These are phyloP conservation scores for Eira barbara DNA, from an alignment of 2,113 vertebrate genomes.

Conservation along the genomic window DNA sequence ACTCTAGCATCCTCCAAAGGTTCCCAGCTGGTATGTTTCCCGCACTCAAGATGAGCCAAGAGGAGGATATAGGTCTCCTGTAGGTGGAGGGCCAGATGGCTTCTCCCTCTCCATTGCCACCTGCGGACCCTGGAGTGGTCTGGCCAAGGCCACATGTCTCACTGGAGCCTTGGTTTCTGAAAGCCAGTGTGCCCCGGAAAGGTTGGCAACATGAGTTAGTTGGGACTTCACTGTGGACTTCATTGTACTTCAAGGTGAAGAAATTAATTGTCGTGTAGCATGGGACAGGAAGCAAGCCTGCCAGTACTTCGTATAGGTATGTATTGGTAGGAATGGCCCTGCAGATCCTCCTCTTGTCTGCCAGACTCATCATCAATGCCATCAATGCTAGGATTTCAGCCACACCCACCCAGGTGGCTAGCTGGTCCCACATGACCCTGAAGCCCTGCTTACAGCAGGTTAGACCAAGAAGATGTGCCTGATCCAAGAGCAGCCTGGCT, in stretches of 20 bases:
- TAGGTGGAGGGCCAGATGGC: background rate
- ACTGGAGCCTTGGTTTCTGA: background rate
- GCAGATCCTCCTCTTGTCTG: background rate
- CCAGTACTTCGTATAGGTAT: background rate
- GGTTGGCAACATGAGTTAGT: background rate
- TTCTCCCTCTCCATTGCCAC: background rate
- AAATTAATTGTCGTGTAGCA: background rate
- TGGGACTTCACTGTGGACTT: background rate
- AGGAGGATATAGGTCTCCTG: background rate
- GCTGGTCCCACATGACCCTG: background rate
- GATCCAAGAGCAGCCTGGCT: background rate
- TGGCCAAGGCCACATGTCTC: background rate
- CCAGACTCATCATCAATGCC: accelerated
- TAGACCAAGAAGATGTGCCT: background rate
- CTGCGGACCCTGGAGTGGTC: background rate
- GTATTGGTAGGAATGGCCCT: background rate
- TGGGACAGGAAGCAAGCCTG: background rate
- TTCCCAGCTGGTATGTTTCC: background rate
- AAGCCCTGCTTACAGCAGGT: background rate
- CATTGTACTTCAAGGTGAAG: background rate
- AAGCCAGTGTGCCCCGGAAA: background rate
- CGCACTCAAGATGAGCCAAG: background rate
- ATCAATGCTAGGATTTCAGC: background rate
- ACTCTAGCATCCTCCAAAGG: background rate
- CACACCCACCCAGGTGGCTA: background rate